Conservation (phyloP, 2,888 invertebrate genomes). For the Trisateles emortualis region DNA sequence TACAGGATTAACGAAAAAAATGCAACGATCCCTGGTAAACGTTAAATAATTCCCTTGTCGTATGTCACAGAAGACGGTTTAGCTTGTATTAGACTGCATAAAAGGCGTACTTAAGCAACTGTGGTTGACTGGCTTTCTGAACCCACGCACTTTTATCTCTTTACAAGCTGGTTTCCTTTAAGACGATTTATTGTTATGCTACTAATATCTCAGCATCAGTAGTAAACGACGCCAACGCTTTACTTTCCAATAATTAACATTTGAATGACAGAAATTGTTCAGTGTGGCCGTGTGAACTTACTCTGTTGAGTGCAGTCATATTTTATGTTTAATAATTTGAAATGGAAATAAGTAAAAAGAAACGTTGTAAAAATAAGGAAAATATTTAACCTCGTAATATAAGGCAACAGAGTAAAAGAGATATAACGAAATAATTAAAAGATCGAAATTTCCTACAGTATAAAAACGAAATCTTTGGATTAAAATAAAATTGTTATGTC, state of each 20-base stretch:
- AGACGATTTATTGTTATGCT: slow-evolving; percentile 81
- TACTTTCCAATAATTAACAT: slow-evolving; percentile 78
- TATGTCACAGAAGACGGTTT: slow-evolving; percentile 40
- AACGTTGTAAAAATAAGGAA: too few species aligned
- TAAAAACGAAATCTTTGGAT: too few species aligned
- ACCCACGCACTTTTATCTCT: slow-evolving; percentile 84
- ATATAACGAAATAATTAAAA: too few species aligned
- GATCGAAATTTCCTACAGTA: not conserved
- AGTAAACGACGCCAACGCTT: slow-evolving; percentile 72
- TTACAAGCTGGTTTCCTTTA: slow-evolving; percentile 79
- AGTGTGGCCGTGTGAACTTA: slow-evolving; percentile 37
- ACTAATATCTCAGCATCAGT: slow-evolving; percentile 72
- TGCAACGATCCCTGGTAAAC: slow-evolving; percentile 21
- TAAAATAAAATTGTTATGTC: too few species aligned
- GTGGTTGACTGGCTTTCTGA: slow-evolving; percentile 62
- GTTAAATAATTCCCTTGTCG: slow-evolving; percentile 42
- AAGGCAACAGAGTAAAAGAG: too few species aligned
- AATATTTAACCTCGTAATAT: too few species aligned
- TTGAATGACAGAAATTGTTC: slow-evolving; percentile 58
- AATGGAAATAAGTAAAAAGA: not conserved
- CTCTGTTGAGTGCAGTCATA: slow-evolving; percentile 23
- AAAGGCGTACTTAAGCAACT: slow-evolving; percentile 79
- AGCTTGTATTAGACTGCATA: slow-evolving; percentile 71
- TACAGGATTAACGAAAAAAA: slow-evolving; percentile 5
- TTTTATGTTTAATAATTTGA: slow-evolving; percentile 10